Evolutionary conservation across 2,797 vertebrate species (phyloP).

Genomic region (Ara ararauna): DNA sequence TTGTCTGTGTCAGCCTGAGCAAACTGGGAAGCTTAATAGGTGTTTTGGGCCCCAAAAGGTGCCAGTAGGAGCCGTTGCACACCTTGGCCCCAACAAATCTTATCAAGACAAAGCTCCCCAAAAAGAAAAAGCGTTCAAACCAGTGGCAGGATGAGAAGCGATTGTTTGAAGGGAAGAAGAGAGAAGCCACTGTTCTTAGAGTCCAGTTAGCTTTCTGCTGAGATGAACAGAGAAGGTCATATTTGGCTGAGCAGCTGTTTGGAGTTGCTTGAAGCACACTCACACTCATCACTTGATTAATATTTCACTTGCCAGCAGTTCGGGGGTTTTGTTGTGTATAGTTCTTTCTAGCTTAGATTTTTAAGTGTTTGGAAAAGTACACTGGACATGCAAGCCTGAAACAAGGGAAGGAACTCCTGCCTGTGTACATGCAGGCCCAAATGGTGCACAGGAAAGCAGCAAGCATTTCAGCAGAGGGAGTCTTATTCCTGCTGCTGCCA

Average conservation of each 20-base stretch:
- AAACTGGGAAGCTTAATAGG: not conserved
- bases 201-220: not conserved
- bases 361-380: not conserved
- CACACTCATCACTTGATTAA: not conserved
- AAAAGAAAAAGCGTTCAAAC: not conserved
- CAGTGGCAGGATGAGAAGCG: not conserved
- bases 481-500: not conserved
- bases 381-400: not conserved
- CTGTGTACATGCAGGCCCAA: not conserved
- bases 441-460: not conserved
- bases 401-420: not conserved
- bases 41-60: not conserved
- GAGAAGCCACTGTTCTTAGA: not conserved
- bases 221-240: not conserved
- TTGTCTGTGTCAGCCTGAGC: not conserved
- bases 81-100: not conserved
- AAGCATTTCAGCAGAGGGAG: not conserved
- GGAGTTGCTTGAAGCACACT: not conserved
- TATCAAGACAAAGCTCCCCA: not conserved
- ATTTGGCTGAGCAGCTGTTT: not conserved
- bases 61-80: not conserved
- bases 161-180: not conserved
- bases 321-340: not conserved
- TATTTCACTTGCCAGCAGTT: not conserved
- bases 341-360: not conserved